Evolutionary conservation across 2,113 vertebrate genomes (phyloP).

Genomic region (Jaculus jaculus): DNA sequence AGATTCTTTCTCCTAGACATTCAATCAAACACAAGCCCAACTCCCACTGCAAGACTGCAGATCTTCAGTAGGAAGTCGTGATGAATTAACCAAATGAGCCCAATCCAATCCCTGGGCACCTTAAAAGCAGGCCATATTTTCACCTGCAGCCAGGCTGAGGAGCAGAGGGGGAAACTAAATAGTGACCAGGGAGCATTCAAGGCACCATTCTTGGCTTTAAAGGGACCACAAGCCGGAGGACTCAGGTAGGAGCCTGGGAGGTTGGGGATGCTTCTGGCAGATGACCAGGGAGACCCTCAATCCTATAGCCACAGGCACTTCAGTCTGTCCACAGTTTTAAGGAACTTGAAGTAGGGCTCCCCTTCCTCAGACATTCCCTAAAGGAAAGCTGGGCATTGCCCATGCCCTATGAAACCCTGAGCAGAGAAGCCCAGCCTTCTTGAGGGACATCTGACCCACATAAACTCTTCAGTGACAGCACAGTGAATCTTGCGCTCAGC

Average conservation of each 20-base stretch:
- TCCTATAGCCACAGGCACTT: not conserved
- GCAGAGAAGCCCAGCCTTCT: not conserved
- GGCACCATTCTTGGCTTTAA: not conserved
- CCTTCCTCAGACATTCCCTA: not conserved
- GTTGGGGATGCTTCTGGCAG: not conserved
- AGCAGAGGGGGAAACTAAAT: no score
- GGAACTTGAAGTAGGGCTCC: not conserved
- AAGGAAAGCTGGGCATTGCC: no score
- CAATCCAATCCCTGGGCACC: not conserved
- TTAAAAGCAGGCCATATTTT: not conserved
- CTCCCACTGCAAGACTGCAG: not conserved
- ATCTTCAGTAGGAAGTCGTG: accelerated
- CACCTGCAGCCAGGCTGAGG: not conserved
- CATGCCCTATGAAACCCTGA: not conserved
- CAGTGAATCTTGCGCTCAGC: no score
- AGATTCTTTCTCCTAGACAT: not conserved
- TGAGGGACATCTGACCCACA: no score
- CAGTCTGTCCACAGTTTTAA: not conserved
- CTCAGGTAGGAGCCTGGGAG: accelerated
- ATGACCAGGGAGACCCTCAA: not conserved
- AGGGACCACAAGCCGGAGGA: no score
- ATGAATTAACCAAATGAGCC: not conserved
- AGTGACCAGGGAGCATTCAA: not conserved
- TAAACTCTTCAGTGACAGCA: not conserved
- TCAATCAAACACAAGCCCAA: not conserved